Conservation (phyloP, 2,888 invertebrate genomes). For the Xanthia togata region DNA sequence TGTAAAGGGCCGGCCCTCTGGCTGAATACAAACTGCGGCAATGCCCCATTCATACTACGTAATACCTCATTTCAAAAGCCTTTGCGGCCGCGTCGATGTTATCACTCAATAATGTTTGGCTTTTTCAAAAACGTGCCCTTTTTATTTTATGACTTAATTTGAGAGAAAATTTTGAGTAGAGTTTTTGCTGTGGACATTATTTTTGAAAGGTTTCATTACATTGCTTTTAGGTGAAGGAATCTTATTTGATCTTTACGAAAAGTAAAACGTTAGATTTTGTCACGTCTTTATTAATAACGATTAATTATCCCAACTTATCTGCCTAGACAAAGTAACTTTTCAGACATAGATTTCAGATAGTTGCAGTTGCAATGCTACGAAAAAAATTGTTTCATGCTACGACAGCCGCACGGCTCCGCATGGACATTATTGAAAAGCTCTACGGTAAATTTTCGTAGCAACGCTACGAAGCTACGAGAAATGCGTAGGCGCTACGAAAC, state of each 20-base stretch:
- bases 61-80: conserved; percentile 82
- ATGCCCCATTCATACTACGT: conserved; percentile 75
- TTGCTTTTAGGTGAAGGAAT: neutral
- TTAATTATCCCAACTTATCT: too few relatives aligned
- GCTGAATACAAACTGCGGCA: conserved; percentile 84
- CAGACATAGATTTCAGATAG: neutral
- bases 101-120: conserved; percentile 75
- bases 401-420: neutral
- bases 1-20: conserved; percentile 73
- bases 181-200: conserved; percentile 31
- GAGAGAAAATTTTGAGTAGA: conserved; percentile 14
- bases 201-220: conserved; percentile 28
- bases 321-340: neutral
- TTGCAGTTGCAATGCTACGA: too few relatives aligned
- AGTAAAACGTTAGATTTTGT: neutral
- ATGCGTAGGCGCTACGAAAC: conserved; percentile 20
- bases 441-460: conserved; percentile 25
- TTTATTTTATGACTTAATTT: conserved; percentile 67
- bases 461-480: conserved; percentile 46
- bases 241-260: neutral
- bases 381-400: neutral
- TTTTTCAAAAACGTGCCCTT: conserved; percentile 70
- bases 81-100: conserved; percentile 75
- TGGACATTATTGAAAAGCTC: neutral
- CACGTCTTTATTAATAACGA: neutral